A percentile compares a stretch with the other conserved stretches of the same genome.
Conservation (phyloP, 2,113 vertebrate genomes). For the Nicator chloris region DNA sequence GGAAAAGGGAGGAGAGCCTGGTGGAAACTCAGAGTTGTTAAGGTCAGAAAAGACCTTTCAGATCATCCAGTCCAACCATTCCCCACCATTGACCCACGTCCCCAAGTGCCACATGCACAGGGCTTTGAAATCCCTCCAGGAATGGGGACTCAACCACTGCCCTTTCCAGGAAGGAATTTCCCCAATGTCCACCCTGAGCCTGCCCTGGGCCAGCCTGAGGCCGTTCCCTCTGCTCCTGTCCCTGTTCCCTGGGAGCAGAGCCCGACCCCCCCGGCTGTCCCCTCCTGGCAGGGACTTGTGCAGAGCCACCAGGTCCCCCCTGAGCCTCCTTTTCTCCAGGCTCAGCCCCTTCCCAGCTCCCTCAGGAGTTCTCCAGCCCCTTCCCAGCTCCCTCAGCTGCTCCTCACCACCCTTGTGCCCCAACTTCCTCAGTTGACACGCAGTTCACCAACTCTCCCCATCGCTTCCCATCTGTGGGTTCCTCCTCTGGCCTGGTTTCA, state of each 20-base stretch:
- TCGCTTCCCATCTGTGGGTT: not conserved
- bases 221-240: too few species aligned
- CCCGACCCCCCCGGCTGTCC: not conserved
- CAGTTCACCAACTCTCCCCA: not conserved
- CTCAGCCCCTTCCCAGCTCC: too few species aligned
- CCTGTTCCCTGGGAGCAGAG: too few species aligned
- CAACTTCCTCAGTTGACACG: accelerated
- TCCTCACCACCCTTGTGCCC: not conserved
- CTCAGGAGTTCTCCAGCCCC: too few species aligned
- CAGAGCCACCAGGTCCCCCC: not conserved
- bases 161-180: not conserved
- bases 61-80: not conserved
- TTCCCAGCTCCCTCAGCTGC: not conserved
- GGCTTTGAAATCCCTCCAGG: not conserved
- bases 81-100: not conserved
- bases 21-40: not conserved
- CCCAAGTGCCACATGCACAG: not conserved
- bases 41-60: not conserved
- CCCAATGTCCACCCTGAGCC: too few species aligned
- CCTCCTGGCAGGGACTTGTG: not conserved
- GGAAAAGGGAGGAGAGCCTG: not conserved
- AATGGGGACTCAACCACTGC: not conserved
- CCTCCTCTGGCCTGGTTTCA: not conserved
- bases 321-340: not conserved
- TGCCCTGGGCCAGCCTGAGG: too few species aligned